Base-by-base conservation (phyloP, 2,797 vertebrate genomes). In the Eulemur coronatus region DNA sequence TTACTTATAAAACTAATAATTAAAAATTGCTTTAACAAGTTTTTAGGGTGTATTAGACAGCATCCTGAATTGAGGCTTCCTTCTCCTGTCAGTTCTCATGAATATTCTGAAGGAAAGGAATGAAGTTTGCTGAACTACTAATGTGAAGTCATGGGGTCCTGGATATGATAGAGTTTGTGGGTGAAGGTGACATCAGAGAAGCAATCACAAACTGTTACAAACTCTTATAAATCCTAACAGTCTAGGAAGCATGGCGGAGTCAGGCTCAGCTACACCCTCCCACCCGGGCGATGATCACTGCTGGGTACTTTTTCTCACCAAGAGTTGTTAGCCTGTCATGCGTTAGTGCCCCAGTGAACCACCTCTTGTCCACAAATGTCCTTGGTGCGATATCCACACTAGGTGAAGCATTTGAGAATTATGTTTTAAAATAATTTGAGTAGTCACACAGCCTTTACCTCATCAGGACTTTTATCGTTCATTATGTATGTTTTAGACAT, bases 391-490 rank as follows among this genome's bases (percentile, higher is more conserved):
- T 18, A 22, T 85, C 61, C 59, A 65, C 4, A 7, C 63, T 79
- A 26, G 75, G 33, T 7, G 48, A 76, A 93, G 69, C 48, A 48
- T 59, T 81, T 88, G 43, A 70, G 14, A 67, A 55, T 89, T 85
- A 59, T 86, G 84, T 57, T 63, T 35, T 14, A 90, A 87, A 91
- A 80, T 35, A 33, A 63, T 24, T 41, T 78, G 57, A 10, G 46
- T 55, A 59, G n/a, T 86, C 65, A n/a, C 11, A 12, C 24, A 72
- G 24, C 55, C 50, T 84, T 92, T 41, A 24, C 38, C 55, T 59
- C 33, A 1, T 20, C 38, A 20, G 46, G 72, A 50, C 24, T 57
- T 79, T 30, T 43, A 10, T 24, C 17, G 22, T 76, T 55, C 50
- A 61, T 22, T 26, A 1, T 69, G 4, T 52, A 12, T 84, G 67